phyloP scores from a whole-genome alignment of 2,113 vertebrate genomes.

The Oncorhynchus keta region DNA sequence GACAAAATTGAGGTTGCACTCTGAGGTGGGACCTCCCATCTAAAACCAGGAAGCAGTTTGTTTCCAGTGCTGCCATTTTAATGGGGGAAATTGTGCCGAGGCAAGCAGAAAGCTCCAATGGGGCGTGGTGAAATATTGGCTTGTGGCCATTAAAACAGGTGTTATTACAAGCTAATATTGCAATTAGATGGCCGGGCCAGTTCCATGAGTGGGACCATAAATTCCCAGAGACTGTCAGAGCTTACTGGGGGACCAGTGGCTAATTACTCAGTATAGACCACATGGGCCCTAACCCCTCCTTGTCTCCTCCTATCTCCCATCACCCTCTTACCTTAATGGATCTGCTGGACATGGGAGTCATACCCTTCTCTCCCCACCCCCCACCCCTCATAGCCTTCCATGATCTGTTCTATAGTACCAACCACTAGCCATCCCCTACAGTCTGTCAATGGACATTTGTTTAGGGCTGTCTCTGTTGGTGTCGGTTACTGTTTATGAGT shows the following conservation, averaged over 20 bases:
- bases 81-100: constrained; percentile 60
- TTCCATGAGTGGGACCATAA: constrained; percentile 63
- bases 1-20: constrained; percentile 42
- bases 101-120: constrained; percentile 58
- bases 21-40: not conserved
- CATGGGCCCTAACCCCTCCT: not conserved
- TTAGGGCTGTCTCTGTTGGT: not conserved
- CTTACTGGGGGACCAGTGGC: constrained; percentile 46
- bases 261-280: constrained; percentile 65
- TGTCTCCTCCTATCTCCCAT: not conserved
- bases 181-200: constrained; percentile 69
- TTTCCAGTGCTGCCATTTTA: constrained; percentile 50
- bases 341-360: constrained; percentile 50
- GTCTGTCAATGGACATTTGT: not conserved
- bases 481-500: not conserved
- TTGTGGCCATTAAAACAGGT: constrained; percentile 54
- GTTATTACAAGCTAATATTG: constrained; percentile 77
- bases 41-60: constrained; percentile 34
- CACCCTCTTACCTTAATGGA: constrained; percentile 41
- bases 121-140: constrained; percentile 51
- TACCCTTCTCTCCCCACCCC: constrained; percentile 34
- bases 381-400: not conserved
- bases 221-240: constrained; percentile 63
- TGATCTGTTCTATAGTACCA: not conserved
- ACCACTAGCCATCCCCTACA: not conserved